A percentile compares a stretch with the other conserved stretches of the same genome.
Evolutionary conservation across 2,888 invertebrate genomes (phyloP).

Genomic region (Girardia tigrina): DNA sequence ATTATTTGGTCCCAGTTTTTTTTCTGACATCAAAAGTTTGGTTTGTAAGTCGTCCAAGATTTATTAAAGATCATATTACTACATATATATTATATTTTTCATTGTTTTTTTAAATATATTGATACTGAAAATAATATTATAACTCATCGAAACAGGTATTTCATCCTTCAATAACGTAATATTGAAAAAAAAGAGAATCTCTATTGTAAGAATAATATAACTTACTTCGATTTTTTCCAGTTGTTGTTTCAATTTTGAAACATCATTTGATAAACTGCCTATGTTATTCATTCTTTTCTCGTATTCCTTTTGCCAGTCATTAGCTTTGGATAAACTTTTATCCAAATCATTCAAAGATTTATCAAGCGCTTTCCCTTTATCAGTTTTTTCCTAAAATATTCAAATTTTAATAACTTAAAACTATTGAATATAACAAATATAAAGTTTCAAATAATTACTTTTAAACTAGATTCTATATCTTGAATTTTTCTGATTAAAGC

Average conservation of each 20-base stretch:
- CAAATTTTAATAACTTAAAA: too few species aligned
- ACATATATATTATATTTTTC: too few species aligned
- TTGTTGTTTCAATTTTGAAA: not conserved
- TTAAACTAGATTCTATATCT: not conserved
- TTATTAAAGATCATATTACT: too few species aligned
- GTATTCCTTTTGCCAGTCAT: constrained; percentile 10
- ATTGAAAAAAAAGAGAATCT: too few species aligned
- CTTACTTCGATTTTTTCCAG: not conserved
- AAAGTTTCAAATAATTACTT: not conserved
- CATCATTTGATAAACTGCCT: not conserved
- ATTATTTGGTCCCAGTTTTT: too few species aligned
- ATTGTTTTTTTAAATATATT: too few species aligned
- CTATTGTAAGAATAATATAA: too few species aligned
- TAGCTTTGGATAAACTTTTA: constrained; percentile 1
- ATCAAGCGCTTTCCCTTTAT: not conserved
- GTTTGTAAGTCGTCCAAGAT: too few species aligned
- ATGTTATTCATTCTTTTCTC: constrained; percentile 4
- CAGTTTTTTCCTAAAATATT: not conserved
- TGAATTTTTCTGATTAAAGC: not conserved
- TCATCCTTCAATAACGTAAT: too few species aligned
- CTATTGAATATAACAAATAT: not conserved
- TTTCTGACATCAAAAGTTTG: too few species aligned
- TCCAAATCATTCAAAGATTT: not conserved
- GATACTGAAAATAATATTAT: too few species aligned
- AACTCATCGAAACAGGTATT: too few species aligned